Evolutionary conservation across 2,113 vertebrate species (phyloP).

Genomic region (Danio rerio): GRCz12tu NC_133181.1:31586001-31586500

Average conservation of each 20-base stretch:
- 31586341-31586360: neutral
- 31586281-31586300: neutral
- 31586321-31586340: neutral
- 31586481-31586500: constrained; percentile 10
- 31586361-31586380: neutral
- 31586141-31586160: neutral
- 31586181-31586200: neutral
- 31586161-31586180: too few relatives aligned
- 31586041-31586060: too few relatives aligned
- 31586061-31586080: too few relatives aligned
- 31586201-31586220: neutral
- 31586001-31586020: too few relatives aligned
- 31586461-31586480: neutral
- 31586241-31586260: neutral
- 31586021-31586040: too few relatives aligned
- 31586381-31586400: neutral
- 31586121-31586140: neutral
- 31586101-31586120: neutral
- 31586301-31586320: neutral
- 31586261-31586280: neutral
- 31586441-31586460: neutral
- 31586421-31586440: neutral
- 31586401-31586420: neutral
- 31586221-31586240: neutral
- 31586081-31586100: neutral